Evolutionary conservation across 2,888 invertebrate genomes (phyloP), one percentile per base, ranked within the genome.

Genomic region (Drosophila neutralis): DNA sequence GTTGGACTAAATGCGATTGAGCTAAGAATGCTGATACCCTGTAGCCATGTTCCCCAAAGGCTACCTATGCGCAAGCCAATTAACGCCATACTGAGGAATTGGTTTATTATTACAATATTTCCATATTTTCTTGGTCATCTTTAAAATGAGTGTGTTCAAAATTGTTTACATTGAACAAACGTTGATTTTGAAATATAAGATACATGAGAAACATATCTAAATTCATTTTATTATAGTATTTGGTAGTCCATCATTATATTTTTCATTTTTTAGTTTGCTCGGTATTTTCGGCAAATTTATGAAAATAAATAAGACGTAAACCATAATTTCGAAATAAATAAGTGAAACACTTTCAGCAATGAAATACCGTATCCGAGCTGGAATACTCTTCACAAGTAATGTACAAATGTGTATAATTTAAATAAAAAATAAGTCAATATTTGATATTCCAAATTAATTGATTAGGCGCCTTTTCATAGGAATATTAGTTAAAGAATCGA

Each of bases 1-100:
- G 59, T 76, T 73, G 33, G 68, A 52, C 63, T 59, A 57, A 60
- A 48, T 64, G 67, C 65, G 64, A 61, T 27, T 33, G 33, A 54
- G 21, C 36, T 54, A 66, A 73, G 53, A 52, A 57, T 63, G 29
- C 18, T 15, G 2, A 61, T 68, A 60, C 77, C 67, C 71, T 65
- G 29, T 53, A 31, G 1, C 0, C 1, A 31, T 11, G 3, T n/a
- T 2, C 7, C 0, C 13, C 18, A 38, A 11, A 1, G 29, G 49
- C 31, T 36, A 36, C 40, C 27, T 15, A 27, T 15, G 24, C 15
- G 2, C 2, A 15, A 8, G 8, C 15, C 0, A 15, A 24, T 45
- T 2, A 24, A 7, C 4, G 15, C 4, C 7, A 15, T 15, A 8
- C 8, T 1, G 1, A 4, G 0, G 15, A 24, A 15, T 24, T 45